Evolutionary conservation across 2,888 invertebrate genomes (phyloP).

Genomic region (Eupithecia exiguata): DNA sequence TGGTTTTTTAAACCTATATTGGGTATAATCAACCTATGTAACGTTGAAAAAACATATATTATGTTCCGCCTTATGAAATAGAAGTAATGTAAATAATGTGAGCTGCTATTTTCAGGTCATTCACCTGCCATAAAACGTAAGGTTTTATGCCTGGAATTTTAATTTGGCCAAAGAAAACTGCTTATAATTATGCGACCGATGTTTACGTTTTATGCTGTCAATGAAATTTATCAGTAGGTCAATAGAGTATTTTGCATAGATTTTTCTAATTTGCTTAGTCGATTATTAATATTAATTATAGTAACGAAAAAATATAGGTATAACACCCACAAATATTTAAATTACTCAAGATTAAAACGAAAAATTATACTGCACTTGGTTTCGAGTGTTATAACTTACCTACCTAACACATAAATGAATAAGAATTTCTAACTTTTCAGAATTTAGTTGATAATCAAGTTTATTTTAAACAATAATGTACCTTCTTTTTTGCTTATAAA

Average conservation of each 20-base stretch:
- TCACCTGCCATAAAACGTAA: constrained; percentile 2
- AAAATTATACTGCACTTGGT: too few species aligned
- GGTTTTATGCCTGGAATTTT: background rate
- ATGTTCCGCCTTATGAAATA: background rate
- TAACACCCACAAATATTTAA: too few species aligned
- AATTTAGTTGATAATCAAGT: background rate
- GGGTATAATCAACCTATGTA: background rate
- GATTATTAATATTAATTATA: too few species aligned
- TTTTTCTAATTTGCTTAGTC: too few species aligned
- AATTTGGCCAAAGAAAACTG: background rate
- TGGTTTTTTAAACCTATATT: background rate
- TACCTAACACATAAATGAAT: background rate
- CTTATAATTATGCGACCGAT: background rate
- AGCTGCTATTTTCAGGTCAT: background rate
- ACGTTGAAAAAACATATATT: background rate
- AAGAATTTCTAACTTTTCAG: background rate
- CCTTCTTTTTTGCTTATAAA: background rate
- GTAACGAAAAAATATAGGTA: too few species aligned
- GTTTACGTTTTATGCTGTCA: background rate
- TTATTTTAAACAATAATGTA: too few species aligned
- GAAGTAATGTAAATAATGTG: background rate
- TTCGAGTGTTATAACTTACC: too few species aligned
- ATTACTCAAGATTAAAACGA: too few species aligned
- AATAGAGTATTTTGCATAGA: too few species aligned
- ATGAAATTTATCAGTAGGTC: background rate